Conservation (phyloP, 2,113 vertebrate species). For the Hipposideros armiger region DNA sequence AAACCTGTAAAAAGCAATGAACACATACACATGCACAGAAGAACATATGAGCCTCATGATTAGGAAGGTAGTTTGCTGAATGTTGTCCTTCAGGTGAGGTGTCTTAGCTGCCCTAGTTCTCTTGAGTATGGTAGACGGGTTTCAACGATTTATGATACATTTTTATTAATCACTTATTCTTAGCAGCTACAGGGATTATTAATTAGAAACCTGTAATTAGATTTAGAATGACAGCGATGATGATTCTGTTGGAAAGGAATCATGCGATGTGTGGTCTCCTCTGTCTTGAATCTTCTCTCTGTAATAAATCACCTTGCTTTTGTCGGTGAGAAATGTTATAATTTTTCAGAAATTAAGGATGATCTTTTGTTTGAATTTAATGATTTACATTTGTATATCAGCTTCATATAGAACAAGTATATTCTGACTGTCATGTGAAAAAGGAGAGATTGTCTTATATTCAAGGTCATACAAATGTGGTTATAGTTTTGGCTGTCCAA, state of each 20-base stretch:
- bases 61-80: conserved; percentile 29
- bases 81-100: conserved; percentile 51
- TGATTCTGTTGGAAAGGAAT: conserved; percentile 68
- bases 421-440: background rate
- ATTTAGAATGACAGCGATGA: conserved; percentile 53
- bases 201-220: conserved; percentile 71
- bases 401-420: background rate
- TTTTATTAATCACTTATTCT: conserved; percentile 73
- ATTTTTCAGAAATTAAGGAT: conserved; percentile 44
- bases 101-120: background rate
- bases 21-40: background rate
- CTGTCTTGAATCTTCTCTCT: background rate
- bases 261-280: background rate
- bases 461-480: background rate
- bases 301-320: conserved; percentile 17
- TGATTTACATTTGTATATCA: conserved; percentile 17
- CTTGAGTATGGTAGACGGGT: conserved; percentile 37
- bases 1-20: background rate
- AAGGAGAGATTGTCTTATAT: conserved; percentile 8
- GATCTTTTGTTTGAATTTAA: background rate
- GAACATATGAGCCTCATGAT: background rate
- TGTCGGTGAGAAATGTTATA: conserved; percentile 49
- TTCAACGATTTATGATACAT: conserved; percentile 42
- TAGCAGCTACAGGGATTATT: conserved; percentile 59
- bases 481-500: background rate